A percentile compares a stretch with the other conserved stretches of the same genome.
phyloP scores from a whole-genome alignment of 2,888 invertebrate genomes.

The Brachycybe producta region DNA sequence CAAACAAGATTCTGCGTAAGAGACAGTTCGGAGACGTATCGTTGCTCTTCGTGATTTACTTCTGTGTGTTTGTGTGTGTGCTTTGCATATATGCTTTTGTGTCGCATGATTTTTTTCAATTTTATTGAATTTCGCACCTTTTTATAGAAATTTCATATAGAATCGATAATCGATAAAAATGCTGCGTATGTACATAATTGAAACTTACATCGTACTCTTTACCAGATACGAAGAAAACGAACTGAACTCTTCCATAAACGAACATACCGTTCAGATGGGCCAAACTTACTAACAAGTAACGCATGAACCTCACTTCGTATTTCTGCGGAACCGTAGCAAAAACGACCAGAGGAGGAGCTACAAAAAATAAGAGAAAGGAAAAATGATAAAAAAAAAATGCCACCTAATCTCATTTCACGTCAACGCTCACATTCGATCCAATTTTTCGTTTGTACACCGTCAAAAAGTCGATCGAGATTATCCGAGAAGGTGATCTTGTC shows the following conservation, averaged over 20 bases:
- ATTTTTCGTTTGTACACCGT: neutral
- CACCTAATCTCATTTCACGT: no score
- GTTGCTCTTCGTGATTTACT: no score
- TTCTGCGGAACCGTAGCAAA: neutral
- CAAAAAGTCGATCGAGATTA: neutral
- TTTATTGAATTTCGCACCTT: no score
- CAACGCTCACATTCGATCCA: constrained; percentile 1
- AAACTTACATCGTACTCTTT: neutral
- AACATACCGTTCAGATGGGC: neutral
- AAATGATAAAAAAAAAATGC: neutral
- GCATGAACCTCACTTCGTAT: no score
- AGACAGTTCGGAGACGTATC: no score
- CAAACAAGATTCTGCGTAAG: no score
- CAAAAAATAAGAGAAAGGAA: neutral
- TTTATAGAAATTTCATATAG: no score
- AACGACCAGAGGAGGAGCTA: neutral
- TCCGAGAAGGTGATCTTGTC: neutral
- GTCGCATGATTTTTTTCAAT: no score
- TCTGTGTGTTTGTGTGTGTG: no score
- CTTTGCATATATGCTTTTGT: no score
- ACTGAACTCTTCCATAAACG: neutral
- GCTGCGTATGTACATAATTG: no score
- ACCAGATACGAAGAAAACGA: neutral
- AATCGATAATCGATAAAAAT: no score
- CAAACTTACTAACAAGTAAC: neutral